A percentile compares a stretch with the other conserved stretches of the same genome.
These are phyloP conservation scores for Lasiommata megera DNA, from an alignment of 2,888 invertebrate species.

Conservation along the genomic window DNA sequence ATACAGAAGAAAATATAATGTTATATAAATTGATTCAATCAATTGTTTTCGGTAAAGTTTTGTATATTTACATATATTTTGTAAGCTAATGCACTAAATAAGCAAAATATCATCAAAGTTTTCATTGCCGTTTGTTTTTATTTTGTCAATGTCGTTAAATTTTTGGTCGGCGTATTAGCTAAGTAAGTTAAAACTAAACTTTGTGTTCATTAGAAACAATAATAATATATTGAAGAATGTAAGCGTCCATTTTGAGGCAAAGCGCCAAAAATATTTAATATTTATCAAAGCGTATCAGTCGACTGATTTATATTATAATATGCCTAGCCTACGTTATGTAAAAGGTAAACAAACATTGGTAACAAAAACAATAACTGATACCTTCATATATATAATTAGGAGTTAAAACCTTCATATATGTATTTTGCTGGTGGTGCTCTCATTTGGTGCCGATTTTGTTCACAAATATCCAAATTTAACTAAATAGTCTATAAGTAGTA, in stretches of 20 bases:
- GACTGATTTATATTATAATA: neutral
- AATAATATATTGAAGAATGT: constrained; percentile 26
- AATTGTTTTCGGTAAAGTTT: neutral
- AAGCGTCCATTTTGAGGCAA: constrained; percentile 28
- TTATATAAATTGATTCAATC: neutral
- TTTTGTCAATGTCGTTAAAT: neutral
- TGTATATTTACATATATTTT: neutral
- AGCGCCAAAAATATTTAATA: neutral
- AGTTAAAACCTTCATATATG: neutral
- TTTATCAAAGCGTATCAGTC: neutral
- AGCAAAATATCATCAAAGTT: neutral
- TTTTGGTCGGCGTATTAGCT: constrained; percentile 4
- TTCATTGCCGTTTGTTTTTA: neutral
- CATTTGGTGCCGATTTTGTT: no score
- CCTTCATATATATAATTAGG: neutral
- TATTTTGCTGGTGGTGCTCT: neutral
- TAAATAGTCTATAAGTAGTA: no score
- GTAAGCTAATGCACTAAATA: neutral
- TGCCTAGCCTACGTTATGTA: no score
- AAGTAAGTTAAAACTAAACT: constrained; percentile 2
- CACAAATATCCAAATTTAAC: no score
- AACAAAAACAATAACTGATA: no score
- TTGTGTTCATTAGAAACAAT: constrained; percentile 36
- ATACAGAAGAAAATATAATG: neutral
- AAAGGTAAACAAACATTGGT: neutral